Base-by-base conservation (phyloP, 2,888 invertebrate genomes). In the Celastrina argiolus region DNA sequence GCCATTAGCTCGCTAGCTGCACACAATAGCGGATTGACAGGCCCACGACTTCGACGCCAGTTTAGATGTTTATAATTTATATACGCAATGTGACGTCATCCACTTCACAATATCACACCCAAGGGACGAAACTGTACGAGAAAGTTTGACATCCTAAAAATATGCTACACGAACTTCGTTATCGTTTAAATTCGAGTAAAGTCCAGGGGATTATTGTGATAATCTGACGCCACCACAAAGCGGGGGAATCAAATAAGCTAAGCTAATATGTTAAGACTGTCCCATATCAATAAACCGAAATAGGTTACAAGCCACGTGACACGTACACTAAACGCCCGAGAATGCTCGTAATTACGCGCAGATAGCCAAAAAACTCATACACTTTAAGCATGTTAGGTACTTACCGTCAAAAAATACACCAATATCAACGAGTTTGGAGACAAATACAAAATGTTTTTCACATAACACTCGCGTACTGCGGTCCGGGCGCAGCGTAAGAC, bases 381-480 rank as follows among this genome's bases (percentile, higher is more conserved):
- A 26, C 22, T 22, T 22, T 8, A 16, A 26, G 4, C 18, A 51
- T 14, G 12, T 10, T 61, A 7, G 12, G 34, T 5, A 39, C 61
- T 61, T 22, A 61, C 61, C 61, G 39, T 61, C 16, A 61, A 36
- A 61, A 36, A 61, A 61, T 51, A 22, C 39, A 39, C 61, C 36
- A 14, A 36, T 51, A 39, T 39, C 36, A 61, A 36, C 39, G 39
- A 39, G 22, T 39, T 34, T 39, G 39, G 22, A 61, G 59, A 14
- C 14, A 18, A 22, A 39, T 36, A 16, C 36, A 22, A 64, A 70
- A 69, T 69, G 42, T 51, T 71, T 74, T 73, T 74, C 74, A 76
- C 79, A 83, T 76, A 79, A 78, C 84, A 85, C 86, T 77, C 87
- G 82, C 85, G 83, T 74, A 39, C 61, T 66, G 70, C 63, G 66